A percentile compares a stretch with the other conserved stretches of the same genome.
Conservation (phyloP, 1,140 invertebrate species). For the Temnothorax nylanderi region DNA sequence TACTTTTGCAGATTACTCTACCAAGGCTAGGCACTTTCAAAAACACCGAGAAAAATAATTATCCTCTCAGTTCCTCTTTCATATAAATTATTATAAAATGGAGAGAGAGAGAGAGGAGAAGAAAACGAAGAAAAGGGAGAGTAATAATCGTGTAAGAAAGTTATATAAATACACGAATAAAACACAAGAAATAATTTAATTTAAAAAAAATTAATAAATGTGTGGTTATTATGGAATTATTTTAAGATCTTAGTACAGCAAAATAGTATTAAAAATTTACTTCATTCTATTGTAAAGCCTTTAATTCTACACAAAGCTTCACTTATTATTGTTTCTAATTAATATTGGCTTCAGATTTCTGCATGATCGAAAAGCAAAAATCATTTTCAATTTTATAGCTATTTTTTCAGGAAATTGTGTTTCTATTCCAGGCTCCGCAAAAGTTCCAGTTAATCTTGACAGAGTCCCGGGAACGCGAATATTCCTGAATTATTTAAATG, state of each 20-base stretch:
- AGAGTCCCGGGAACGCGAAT: conserved; percentile 2
- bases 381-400: not conserved
- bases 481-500: conserved; percentile 54
- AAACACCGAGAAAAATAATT: conserved; percentile 18
- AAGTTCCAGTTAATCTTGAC: conserved; percentile 13
- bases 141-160: not conserved
- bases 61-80: not conserved
- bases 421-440: not conserved
- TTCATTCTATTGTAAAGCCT: not conserved
- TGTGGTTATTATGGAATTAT: not conserved
- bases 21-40: conserved; percentile 9
- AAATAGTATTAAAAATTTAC: not conserved
- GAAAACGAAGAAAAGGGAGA: not conserved
- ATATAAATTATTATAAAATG: not conserved
- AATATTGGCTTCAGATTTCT: not conserved
- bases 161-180: not conserved
- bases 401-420: not conserved
- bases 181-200: not conserved
- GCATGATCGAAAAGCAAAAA: not conserved
- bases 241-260: not conserved
- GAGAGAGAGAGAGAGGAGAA: not conserved
- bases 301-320: not conserved
- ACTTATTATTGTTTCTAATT: not conserved
- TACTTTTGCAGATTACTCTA: not conserved
- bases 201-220: not conserved